These are phyloP conservation scores for Mya arenaria DNA, from an alignment of 1,140 invertebrate species.

Conservation along the genomic window DNA sequence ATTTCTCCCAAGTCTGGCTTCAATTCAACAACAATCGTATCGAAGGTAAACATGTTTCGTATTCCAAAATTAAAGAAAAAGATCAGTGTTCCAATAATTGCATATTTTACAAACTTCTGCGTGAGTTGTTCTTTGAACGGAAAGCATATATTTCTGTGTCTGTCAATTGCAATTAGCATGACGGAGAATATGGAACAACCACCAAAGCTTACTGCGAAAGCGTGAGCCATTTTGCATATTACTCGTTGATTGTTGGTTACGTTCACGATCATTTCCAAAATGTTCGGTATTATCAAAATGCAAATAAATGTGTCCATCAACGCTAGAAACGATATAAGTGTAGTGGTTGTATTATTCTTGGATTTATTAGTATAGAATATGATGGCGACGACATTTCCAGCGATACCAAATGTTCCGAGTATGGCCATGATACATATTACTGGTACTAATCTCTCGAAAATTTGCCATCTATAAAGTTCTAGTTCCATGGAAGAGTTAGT, in stretches of 20 bases:
- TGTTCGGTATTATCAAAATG: background rate
- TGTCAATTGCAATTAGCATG: slow-evolving; percentile 15
- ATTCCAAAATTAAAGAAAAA: background rate
- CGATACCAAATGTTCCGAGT: background rate
- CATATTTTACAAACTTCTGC: background rate
- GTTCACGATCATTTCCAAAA: slow-evolving; percentile 11
- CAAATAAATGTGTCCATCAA: slow-evolving; percentile 6
- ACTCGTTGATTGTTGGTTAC: background rate
- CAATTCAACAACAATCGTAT: background rate
- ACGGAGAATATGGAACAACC: slow-evolving; percentile 4
- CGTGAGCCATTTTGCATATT: slow-evolving; percentile 7
- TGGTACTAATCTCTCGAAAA: background rate
- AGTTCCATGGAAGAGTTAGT: too few species aligned
- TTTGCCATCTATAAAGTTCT: too few species aligned
- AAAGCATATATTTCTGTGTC: slow-evolving; percentile 20
- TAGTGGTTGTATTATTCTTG: background rate
- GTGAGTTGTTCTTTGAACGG: slow-evolving; percentile 3
- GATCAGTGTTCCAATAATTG: background rate
- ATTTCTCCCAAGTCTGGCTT: too few species aligned
- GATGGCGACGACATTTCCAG: slow-evolving; percentile 29
- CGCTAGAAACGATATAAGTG: background rate
- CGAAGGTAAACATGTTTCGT: background rate
- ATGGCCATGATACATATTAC: background rate
- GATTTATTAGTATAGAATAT: slow-evolving; percentile 19
- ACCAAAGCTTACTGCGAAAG: slow-evolving; percentile 14